phyloP scores from a whole-genome alignment of 2,113 vertebrate species.

The Sakesphorus luctuosus region DNA sequence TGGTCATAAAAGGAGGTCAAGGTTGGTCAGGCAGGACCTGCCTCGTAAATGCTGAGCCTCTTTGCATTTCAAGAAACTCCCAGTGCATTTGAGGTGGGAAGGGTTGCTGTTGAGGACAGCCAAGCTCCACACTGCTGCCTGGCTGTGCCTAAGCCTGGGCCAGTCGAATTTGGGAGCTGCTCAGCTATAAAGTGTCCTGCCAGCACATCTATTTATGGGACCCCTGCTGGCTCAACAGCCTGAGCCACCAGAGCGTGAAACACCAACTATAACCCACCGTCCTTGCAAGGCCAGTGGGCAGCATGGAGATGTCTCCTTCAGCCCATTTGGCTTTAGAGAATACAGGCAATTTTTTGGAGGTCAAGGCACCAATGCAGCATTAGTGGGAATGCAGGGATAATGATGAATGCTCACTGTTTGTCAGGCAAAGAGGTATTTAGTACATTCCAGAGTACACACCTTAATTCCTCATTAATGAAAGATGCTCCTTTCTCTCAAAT shows the following conservation, averaged over 20 bases:
- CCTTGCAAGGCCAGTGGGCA: neutral
- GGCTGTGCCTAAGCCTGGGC: neutral
- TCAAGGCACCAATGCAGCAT: neutral
- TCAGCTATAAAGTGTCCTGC: neutral
- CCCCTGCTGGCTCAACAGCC: neutral
- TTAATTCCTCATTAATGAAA: neutral
- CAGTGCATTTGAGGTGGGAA: rapidly evolving
- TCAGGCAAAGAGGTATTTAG: neutral
- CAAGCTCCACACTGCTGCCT: neutral
- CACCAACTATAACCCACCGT: rapidly evolving
- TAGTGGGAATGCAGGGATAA: neutral
- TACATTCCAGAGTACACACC: neutral
- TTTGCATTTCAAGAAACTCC: neutral
- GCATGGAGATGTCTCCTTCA: neutral
- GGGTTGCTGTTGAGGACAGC: rapidly evolving
- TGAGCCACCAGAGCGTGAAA: neutral
- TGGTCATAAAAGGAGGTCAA: too few species aligned
- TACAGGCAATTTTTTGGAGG: neutral
- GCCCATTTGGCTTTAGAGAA: neutral
- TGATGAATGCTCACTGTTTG: neutral
- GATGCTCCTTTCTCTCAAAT: neutral
- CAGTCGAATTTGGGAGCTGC: neutral
- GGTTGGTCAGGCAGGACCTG: too few species aligned
- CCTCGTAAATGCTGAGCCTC: neutral
- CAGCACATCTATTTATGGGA: neutral